Evolutionary conservation across 2,888 invertebrate species (phyloP).

Genomic region (Busseola fusca): DNA sequence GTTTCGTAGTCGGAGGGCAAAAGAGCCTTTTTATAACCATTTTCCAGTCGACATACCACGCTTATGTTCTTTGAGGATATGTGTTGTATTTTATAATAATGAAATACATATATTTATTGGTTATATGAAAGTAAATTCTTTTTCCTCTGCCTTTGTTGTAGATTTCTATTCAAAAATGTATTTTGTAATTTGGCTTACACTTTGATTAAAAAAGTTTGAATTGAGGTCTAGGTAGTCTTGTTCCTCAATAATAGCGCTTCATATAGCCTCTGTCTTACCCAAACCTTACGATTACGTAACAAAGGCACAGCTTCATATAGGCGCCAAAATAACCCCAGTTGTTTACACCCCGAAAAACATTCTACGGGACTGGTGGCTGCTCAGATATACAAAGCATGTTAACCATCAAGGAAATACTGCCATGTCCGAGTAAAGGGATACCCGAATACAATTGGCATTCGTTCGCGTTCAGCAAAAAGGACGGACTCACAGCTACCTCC

Average conservation of each 20-base stretch:
- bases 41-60: constrained; percentile 59
- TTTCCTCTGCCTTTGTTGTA: constrained; percentile 14
- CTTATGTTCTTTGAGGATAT: constrained; percentile 43
- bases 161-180: constrained; percentile 19
- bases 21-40: constrained; percentile 58
- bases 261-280: neutral
- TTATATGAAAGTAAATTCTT: constrained; percentile 42
- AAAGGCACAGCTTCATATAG: neutral
- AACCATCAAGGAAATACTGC: constrained; percentile 36
- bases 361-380: neutral
- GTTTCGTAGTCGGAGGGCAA: constrained; percentile 54
- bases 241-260: neutral
- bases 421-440: constrained; percentile 35
- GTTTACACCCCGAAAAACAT: constrained; percentile 1
- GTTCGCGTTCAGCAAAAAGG: constrained; percentile 45
- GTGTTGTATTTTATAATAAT: constrained; percentile 44
- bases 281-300: neutral
- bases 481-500: constrained; percentile 31
- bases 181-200: constrained; percentile 7
- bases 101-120: constrained; percentile 53
- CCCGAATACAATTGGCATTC: constrained; percentile 49
- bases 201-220: constrained; percentile 17
- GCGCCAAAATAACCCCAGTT: neutral
- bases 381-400: constrained; percentile 43
- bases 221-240: neutral